Conservation (phyloP, 2,888 invertebrate genomes). For the Venustoraphidia nigricollis region DNA sequence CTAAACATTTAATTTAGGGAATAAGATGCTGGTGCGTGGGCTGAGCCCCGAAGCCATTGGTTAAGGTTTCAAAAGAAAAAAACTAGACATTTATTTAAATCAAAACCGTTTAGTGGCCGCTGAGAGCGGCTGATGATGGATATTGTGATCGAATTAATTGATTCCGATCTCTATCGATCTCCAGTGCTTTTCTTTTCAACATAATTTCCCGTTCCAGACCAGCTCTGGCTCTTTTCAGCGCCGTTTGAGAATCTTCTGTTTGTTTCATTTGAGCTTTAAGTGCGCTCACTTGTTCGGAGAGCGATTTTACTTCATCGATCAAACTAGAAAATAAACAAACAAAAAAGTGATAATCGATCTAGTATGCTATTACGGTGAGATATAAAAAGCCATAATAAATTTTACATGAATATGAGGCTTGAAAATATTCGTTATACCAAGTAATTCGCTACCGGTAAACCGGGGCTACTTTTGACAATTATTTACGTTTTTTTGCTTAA, state of each 20-base stretch:
- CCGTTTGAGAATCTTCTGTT: constrained; percentile 40
- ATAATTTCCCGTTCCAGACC: constrained; percentile 50
- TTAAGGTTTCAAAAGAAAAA: no score
- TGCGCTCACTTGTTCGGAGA: constrained; percentile 52
- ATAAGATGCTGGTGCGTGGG: constrained; percentile 20
- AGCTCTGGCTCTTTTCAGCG: constrained; percentile 40
- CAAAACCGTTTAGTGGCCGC: constrained; percentile 30
- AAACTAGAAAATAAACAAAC: constrained; percentile 25
- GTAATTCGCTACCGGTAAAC: no score
- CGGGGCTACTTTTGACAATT: no score
- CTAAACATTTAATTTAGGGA: constrained; percentile 4
- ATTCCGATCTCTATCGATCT: constrained; percentile 50
- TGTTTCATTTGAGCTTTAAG: constrained; percentile 47
- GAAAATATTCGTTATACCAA: no score
- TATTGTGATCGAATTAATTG: constrained; percentile 51
- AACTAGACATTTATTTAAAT: not conserved
- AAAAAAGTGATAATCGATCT: constrained; percentile 13
- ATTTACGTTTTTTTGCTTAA: no score
- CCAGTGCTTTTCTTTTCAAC: constrained; percentile 52
- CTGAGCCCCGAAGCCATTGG: not conserved
- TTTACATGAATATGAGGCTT: no score
- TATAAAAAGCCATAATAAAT: no score
- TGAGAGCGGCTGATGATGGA: constrained; percentile 49
- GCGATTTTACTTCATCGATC: constrained; percentile 56
- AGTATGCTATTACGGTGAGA: no score